These are phyloP conservation scores for Platyrinchus mystaceus DNA, from an alignment of 2,797 vertebrate genomes.

Conservation along the genomic window DNA sequence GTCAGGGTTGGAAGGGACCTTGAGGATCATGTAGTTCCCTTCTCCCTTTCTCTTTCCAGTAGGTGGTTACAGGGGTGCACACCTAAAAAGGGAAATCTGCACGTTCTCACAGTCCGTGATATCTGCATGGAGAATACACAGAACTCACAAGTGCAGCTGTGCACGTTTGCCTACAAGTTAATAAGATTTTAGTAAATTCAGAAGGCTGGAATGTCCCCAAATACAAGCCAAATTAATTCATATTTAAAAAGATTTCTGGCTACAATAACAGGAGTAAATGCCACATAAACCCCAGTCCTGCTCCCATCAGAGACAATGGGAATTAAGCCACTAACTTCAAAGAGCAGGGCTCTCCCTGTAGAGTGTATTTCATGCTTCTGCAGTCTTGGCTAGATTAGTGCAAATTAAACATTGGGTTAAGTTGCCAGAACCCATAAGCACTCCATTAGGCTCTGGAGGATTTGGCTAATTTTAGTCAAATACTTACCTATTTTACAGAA, in stretches of 20 bases:
- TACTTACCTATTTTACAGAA: slow-evolving; percentile 53
- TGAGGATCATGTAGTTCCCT: not conserved
- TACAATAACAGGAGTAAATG: slow-evolving; percentile 32
- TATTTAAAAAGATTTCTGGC: slow-evolving; percentile 13
- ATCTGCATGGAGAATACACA: not conserved
- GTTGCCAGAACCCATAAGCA: slow-evolving; percentile 54
- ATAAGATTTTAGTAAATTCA: not conserved
- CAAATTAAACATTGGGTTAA: slow-evolving; percentile 68
- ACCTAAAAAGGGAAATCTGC: not conserved
- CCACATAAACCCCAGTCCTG: slow-evolving; percentile 15
- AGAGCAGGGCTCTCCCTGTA: slow-evolving; percentile 29
- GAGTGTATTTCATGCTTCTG: slow-evolving; percentile 63
- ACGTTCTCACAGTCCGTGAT: not conserved
- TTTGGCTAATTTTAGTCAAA: slow-evolving; percentile 69
- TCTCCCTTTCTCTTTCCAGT: not conserved
- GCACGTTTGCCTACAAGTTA: not conserved
- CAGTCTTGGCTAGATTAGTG: slow-evolving; percentile 64
- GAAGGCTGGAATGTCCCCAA: not conserved
- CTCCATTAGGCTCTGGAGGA: slow-evolving; percentile 66
- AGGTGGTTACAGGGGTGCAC: not conserved
- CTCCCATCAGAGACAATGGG: slow-evolving; percentile 59
- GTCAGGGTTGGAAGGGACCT: not conserved
- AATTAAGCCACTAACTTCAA: slow-evolving; percentile 65
- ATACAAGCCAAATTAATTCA: slow-evolving; percentile 14
- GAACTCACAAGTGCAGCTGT: not conserved